A percentile compares a stretch with the other conserved stretches of the same genome.
These are phyloP conservation scores for Colletes collaris DNA, from an alignment of 2,888 invertebrate genomes.

Conservation along the genomic window DNA sequence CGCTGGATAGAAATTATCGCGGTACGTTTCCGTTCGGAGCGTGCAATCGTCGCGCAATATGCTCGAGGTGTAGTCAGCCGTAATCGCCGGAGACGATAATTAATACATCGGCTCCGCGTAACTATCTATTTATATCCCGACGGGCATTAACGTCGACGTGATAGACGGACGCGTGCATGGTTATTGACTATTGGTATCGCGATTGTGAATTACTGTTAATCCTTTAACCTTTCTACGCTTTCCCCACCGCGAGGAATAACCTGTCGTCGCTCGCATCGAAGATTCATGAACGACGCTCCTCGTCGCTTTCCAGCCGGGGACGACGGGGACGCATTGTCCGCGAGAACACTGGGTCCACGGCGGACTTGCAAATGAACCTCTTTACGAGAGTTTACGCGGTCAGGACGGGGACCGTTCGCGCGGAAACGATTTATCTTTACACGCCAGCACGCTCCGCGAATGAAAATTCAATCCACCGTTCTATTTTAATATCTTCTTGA, in stretches of 20 bases:
- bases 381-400: slow-evolving; percentile 26
- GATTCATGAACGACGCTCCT: slow-evolving; percentile 56
- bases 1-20: background rate
- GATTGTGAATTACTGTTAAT: slow-evolving; percentile 68
- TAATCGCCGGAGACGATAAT: slow-evolving; percentile 48
- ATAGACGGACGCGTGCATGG: slow-evolving; percentile 58
- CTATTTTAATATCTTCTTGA: slow-evolving; percentile 18
- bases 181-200: slow-evolving; percentile 57
- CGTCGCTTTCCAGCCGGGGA: slow-evolving; percentile 35
- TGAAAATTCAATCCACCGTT: slow-evolving; percentile 34
- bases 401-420: background rate
- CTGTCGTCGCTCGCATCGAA: slow-evolving; percentile 44
- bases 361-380: slow-evolving; percentile 31
- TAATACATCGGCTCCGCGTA: slow-evolving; percentile 55
- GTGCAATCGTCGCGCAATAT: background rate
- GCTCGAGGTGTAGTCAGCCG: background rate
- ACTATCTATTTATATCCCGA: slow-evolving; percentile 58
- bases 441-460: slow-evolving; percentile 10
- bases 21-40: slow-evolving; percentile 13
- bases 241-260: slow-evolving; percentile 44
- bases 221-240: slow-evolving; percentile 67
- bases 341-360: slow-evolving; percentile 26
- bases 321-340: slow-evolving; percentile 34
- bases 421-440: slow-evolving; percentile 23
- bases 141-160: slow-evolving; percentile 59